Percentiles rank a stretch among this genome's conserved stretches.
phyloP scores from a whole-genome alignment of 2,888 invertebrate genomes.

The Catocala fraxini region DNA sequence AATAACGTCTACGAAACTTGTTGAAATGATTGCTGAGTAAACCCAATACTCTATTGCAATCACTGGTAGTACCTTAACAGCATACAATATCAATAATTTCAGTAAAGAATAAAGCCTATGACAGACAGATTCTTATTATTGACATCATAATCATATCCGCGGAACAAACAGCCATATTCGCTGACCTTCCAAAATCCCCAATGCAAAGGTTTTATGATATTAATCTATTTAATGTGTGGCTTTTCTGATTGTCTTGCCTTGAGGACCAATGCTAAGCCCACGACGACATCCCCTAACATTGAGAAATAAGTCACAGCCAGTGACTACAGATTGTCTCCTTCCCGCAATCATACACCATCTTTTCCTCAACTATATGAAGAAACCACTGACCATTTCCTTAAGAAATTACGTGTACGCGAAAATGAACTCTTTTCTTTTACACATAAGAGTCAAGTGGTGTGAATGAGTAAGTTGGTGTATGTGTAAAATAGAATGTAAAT shows the following conservation, averaged over 20 bases:
- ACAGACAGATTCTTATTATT: no score
- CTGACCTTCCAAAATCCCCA: neutral
- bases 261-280: constrained; percentile 15
- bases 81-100: no score
- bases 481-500: constrained; percentile 49
- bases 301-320: constrained; percentile 33
- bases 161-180: no score
- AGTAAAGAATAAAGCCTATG: no score
- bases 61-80: no score
- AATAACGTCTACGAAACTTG: no score
- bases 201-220: neutral
- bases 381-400: constrained; percentile 22
- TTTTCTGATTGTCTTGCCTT: constrained; percentile 15
- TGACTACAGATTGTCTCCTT: constrained; percentile 44
- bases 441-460: constrained; percentile 7
- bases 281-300: constrained; percentile 25
- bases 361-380: constrained; percentile 34
- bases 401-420: constrained; percentile 7
- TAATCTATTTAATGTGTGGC: constrained; percentile 6
- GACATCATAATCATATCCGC: no score
- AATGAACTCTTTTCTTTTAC: constrained; percentile 3
- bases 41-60: no score
- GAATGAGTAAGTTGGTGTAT: constrained; percentile 18
- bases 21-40: no score
- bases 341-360: constrained; percentile 37